phyloP scores from a whole-genome alignment of 2,888 invertebrate species.

The Euphydryas editha region DNA sequence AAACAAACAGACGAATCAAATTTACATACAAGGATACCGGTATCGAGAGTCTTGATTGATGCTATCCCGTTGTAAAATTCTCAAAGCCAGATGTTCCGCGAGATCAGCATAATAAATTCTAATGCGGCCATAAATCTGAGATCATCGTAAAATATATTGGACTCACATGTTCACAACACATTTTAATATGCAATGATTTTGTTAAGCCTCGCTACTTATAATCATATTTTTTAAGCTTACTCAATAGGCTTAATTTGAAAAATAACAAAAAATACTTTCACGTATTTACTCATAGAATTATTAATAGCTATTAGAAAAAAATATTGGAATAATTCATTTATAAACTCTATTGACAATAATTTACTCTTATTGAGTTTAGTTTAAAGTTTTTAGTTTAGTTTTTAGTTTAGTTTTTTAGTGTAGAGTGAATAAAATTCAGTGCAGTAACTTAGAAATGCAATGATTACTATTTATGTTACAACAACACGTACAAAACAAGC shows the following conservation, averaged over 20 bases:
- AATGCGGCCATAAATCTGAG: conserved; percentile 50
- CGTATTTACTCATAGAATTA: conserved; percentile 6
- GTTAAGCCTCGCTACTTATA: conserved; percentile 23
- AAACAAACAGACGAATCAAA: conserved; percentile 35
- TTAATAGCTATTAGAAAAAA: background rate
- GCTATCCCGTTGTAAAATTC: conserved; percentile 36
- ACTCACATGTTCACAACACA: conserved; percentile 44
- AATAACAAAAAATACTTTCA: background rate
- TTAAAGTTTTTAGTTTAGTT: too few relatives aligned
- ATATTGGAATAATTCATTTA: background rate
- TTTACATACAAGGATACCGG: conserved; percentile 40
- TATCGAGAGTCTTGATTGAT: conserved; percentile 38
- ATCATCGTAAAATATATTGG: conserved; percentile 45
- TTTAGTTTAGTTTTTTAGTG: too few relatives aligned
- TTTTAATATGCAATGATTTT: conserved; percentile 27
- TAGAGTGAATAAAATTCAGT: conserved; percentile 2
- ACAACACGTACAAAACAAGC: conserved; percentile 37
- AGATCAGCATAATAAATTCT: conserved; percentile 56
- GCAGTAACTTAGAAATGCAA: background rate
- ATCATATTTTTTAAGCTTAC: conserved; percentile 6
- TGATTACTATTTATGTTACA: conserved; percentile 28
- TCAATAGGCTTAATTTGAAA: background rate
- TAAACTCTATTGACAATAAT: background rate
- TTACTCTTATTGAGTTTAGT: background rate
- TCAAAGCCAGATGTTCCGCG: conserved; percentile 60